Conservation (phyloP, 2,797 vertebrate species). For the Antrozous pallidus region DNA sequence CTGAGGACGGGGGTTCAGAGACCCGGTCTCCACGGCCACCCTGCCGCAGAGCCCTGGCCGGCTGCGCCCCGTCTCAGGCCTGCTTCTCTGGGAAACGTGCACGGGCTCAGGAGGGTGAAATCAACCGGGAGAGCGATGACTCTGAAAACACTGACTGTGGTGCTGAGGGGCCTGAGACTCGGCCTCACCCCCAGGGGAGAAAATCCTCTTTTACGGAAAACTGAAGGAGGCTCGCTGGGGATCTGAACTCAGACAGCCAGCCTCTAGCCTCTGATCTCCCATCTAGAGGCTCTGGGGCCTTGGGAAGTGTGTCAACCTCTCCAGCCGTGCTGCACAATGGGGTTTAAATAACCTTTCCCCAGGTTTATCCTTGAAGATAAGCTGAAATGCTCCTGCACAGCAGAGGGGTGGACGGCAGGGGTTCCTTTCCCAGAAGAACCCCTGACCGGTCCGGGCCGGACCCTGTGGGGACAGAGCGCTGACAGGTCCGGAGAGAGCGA, state of each 20-base stretch:
- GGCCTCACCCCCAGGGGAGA: too few species aligned
- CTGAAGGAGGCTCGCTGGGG: not conserved
- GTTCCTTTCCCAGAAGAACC: not conserved
- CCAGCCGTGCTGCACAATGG: not conserved
- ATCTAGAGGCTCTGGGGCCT: not conserved
- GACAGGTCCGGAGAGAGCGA: not conserved
- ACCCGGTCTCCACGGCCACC: fast-evolving
- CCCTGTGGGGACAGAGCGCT: not conserved
- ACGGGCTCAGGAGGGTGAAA: not conserved
- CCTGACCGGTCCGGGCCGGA: not conserved
- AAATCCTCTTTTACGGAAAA: not conserved
- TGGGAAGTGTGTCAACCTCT: not conserved
- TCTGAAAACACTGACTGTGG: not conserved
- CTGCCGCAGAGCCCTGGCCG: not conserved
- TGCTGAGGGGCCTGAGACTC: not conserved
- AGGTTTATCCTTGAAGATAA: not conserved
- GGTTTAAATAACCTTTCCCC: not conserved
- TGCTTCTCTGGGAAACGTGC: not conserved
- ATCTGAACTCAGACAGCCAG: not conserved
- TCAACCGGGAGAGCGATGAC: fast-evolving
- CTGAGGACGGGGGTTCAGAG: not conserved
- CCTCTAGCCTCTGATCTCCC: not conserved
- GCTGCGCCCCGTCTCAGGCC: fast-evolving
- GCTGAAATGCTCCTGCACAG: fast-evolving
- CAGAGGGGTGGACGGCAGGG: not conserved